Base-by-base conservation (phyloP, 2,797 vertebrate species). In the Lepus townsendii region DNA sequence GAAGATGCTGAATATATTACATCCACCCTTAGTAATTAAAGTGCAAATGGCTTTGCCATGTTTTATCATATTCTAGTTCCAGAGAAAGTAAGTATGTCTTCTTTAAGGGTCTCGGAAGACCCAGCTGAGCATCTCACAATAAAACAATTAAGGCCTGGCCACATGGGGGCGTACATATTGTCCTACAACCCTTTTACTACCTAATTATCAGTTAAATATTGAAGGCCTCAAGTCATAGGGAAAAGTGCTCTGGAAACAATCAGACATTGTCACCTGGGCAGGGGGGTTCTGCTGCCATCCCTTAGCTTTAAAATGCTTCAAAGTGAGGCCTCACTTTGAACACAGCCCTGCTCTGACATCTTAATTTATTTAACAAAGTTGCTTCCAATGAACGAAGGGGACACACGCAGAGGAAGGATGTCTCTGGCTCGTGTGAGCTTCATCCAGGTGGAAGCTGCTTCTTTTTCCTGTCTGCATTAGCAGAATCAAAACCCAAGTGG, bases 171-270 rank as follows among this genome's bases (percentile, higher is more conserved):
- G 24, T 71, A 68, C 32, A 4, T 94, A 65, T 72, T 95, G 13
- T 91, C 86, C 19, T 52, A 76, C 11, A 73, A 52, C 20, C 35
- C 22, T 87, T 95, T 87, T 73, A 92, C 35, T 94, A 65, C 80
- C 96, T 96, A 94, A 94, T 91, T 69, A 73, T 73, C 22, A 32
- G 11, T 91, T 91, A 87, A 95, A 95, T 97, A 89, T 71, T 85
- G 57, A 95, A 89, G 32, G 27, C 20, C 35, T 92, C 9, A 17
- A 73, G 27, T 80, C 92, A 63, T 10, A 63, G 52, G 38, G 27
- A 89, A 91, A 95, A 91, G 62, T 86, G 24, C 62, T 90, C 84
- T 72, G 27, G 79, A 95, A 94, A 91, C 32, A 90, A 92, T 75
- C 90, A 85, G 63, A 19, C 16, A 82, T 60, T 20, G 65, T 1